Evolutionary conservation across 2,797 vertebrate species (phyloP), one percentile per base, ranked within the genome.

Genomic region (Labeo calbasu): DNA sequence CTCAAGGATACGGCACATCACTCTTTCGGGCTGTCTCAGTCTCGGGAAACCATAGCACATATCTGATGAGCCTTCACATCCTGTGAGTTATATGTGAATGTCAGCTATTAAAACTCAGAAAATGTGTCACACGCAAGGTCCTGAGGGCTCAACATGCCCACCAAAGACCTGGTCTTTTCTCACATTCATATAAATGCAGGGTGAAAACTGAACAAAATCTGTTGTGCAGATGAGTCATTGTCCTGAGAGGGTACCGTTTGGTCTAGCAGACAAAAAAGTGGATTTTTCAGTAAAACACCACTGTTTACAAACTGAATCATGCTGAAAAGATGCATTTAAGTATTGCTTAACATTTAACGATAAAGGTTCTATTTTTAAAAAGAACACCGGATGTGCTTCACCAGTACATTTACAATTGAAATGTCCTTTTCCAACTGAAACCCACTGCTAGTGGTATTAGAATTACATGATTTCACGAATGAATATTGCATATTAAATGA

Each of bases 271-370:
- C 32, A 36, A 80, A 12, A 23, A 59, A 28, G 4, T 1, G 25
- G 0, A 17, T 19, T 75, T 82, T 51, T 51, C 10, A 66, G 36
- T 50, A n/a, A 19, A 57, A 8, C 55, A 32, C 53, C 10, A 13
- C 63, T 71, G 40, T 81, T 59, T 40, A 78, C 23, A 28, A 36
- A 17, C 17, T 81, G 68, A 48, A 48, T 32, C 59, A 51, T 21
- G 59, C 71, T 32, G 61, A 23, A 57, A 46, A 46, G 14, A 59
- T 25, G 43, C 73, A 65, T 13, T 51, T 14, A 82, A 65, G 70
- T 65, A 59, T 65, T 73, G 65, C 70, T 73, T 53, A 65, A 82
- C 70, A 82, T 75, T 75, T 82, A 21, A 40, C 2, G 32, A 46
- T 57, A 65, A 82, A 50, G 19, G 21, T 51, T 32, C 5, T 43